phyloP scores from a whole-genome alignment of 2,113 vertebrate species.

The Addax nasomaculatus region DNA sequence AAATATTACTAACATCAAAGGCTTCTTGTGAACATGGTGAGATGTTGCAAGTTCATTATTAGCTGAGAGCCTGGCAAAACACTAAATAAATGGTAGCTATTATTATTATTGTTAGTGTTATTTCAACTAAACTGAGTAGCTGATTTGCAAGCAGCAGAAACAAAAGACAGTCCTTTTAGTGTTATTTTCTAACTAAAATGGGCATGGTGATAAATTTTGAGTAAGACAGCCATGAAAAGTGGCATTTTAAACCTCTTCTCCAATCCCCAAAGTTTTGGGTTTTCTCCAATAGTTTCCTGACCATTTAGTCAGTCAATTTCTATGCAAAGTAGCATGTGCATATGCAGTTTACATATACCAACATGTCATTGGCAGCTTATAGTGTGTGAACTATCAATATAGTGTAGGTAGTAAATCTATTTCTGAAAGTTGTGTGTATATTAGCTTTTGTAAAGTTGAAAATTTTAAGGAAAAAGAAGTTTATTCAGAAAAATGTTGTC shows the following conservation, averaged over 20 bases:
- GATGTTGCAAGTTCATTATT: not conserved
- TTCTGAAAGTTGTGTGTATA: not conserved
- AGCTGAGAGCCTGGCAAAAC: not conserved
- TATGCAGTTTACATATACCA: not conserved
- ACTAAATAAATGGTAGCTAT: not conserved
- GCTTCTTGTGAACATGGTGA: not conserved
- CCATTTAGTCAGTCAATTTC: not conserved
- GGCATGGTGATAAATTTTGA: not conserved
- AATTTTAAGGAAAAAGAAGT: not conserved
- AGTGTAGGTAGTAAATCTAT: not conserved
- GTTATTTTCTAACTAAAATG: not conserved
- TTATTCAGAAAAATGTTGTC: not conserved
- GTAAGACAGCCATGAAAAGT: not conserved
- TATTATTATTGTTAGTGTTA: not conserved
- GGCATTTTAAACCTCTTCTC: not conserved
- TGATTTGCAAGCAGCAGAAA: not conserved
- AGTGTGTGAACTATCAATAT: not conserved
- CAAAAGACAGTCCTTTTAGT: not conserved
- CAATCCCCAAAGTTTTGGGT: not conserved
- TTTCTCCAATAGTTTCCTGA: not conserved
- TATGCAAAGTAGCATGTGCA: not conserved
- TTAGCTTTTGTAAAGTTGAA: not conserved
- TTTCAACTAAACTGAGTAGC: not conserved
- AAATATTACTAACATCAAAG: not conserved
- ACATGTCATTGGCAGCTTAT: not conserved